Conservation (phyloP, 2,888 invertebrate species). For the Eristalinus sepulchralis region DNA sequence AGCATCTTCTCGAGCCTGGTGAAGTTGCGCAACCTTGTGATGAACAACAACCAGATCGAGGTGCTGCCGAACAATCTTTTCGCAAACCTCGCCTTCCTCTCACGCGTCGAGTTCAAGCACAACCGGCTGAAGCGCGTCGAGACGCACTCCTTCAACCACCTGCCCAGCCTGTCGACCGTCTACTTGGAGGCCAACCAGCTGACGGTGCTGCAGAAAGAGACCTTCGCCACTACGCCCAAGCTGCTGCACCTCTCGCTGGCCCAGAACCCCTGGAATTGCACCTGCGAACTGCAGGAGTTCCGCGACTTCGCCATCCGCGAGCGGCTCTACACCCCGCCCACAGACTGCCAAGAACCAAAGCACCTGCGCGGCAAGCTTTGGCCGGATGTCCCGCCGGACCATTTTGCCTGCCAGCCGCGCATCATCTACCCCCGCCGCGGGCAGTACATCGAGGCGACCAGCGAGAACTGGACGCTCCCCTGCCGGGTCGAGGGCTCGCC, state of each 20-base stretch:
- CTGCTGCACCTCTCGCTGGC: constrained; percentile 88
- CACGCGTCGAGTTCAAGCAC: constrained; percentile 88
- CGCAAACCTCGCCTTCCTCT: constrained; percentile 87
- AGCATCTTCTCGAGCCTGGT: constrained; percentile 87
- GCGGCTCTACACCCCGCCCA: constrained; percentile 88
- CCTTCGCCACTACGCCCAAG: constrained; percentile 85
- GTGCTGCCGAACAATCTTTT: constrained; percentile 89
- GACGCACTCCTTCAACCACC: constrained; percentile 86
- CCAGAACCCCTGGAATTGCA: constrained; percentile 94
- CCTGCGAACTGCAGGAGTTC: constrained; percentile 90
- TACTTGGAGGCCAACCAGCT: constrained; percentile 89
- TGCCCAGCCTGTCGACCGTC: constrained; percentile 86
- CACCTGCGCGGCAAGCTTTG: constrained; percentile 87
- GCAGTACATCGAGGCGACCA: constrained; percentile 84
- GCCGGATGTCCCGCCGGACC: constrained; percentile 86
- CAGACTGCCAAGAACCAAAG: constrained; percentile 87
- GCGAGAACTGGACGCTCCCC: constrained; percentile 86
- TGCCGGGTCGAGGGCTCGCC: constrained; percentile 86
- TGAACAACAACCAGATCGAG: constrained; percentile 89
- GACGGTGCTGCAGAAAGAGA: constrained; percentile 85
- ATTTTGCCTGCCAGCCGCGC: constrained; percentile 91
- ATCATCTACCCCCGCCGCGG: constrained; percentile 84
- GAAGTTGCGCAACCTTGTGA: constrained; percentile 86
- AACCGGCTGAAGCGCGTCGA: constrained; percentile 88
- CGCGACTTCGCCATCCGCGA: constrained; percentile 88